Evolutionary conservation across 2,888 invertebrate species (phyloP), one percentile per base, ranked within the genome.

Genomic region (Idaea dimidiata): DNA sequence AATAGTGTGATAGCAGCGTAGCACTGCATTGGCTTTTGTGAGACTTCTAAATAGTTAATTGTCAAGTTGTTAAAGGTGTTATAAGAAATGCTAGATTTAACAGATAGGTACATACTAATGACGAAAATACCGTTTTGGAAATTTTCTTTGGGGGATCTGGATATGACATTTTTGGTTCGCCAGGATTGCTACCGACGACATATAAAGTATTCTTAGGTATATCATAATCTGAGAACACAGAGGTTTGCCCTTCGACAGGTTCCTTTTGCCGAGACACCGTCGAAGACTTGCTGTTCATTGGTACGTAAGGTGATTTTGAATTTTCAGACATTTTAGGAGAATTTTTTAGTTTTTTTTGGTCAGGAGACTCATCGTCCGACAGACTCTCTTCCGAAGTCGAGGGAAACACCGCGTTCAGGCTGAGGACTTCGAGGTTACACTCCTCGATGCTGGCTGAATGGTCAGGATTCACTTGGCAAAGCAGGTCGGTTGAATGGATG

Each of bases 351-450:
- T 79, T 83, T 68, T 81, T 83, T 60, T 80, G 82, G 14, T 80
- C 74, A 0, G 84, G 81, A 1, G 81, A 71, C 18, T 87, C 89
- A 63, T 91, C 91, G n/a, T 88, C 89, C 0, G 88, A 87, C 33
- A 90, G 72, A 66, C 91, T 92, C 65, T 92, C 91, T 66, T 92
- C 91, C n/a, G 92, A 92, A 2, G 91, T 91, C 0, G 91, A 89
- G 7, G 91, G 91, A 70, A 91, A 92, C 0, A 90, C 90, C 69
- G 91, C 88, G 76, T 91, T 92, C 3, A 89, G 78, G 63, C 88
- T 91, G 24, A 92, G 76, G 7, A 91, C 87, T 79, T 92, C 91
- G 14, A 92, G 79, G 75, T 91, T 91, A 70, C 91, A 91, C 71
- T 89, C 89, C 16, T 89, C 90, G 14, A 86, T 77, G 68, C 80